A percentile compares a stretch with the other conserved stretches of the same genome.
Conservation (phyloP, 2,797 vertebrate genomes). For the Columba guinea region DNA sequence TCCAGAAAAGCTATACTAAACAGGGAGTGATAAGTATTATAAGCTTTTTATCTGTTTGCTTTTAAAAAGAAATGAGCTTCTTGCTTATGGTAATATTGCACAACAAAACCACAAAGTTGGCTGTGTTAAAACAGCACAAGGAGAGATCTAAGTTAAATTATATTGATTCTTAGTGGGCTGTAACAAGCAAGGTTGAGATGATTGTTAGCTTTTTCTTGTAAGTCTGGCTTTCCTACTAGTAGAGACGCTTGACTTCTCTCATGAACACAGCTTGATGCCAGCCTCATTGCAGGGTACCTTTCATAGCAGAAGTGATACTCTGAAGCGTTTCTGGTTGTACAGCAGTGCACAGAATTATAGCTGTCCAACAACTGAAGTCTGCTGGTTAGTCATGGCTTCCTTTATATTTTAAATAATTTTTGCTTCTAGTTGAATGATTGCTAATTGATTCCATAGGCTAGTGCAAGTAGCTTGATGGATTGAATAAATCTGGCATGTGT, state of each 20-base stretch:
- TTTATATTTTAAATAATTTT: background rate
- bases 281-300: background rate
- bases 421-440: background rate
- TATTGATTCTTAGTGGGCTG: background rate
- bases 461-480: background rate
- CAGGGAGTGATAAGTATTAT: background rate
- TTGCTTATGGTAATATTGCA: background rate
- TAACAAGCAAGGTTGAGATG: background rate
- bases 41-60: background rate
- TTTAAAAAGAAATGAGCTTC: background rate
- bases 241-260: background rate
- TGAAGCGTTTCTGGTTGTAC: background rate
- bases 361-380: background rate
- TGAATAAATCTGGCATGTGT: background rate
- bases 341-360: background rate
- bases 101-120: background rate
- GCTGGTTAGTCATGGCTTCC: background rate
- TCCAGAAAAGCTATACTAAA: background rate
- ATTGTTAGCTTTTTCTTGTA: background rate
- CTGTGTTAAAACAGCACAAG: background rate
- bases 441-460: background rate
- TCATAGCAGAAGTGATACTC: background rate
- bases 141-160: background rate
- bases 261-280: background rate
- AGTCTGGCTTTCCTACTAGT: background rate